Conservation (phyloP, 2,797 vertebrate species). For the Enteromius anoplus region DNA sequence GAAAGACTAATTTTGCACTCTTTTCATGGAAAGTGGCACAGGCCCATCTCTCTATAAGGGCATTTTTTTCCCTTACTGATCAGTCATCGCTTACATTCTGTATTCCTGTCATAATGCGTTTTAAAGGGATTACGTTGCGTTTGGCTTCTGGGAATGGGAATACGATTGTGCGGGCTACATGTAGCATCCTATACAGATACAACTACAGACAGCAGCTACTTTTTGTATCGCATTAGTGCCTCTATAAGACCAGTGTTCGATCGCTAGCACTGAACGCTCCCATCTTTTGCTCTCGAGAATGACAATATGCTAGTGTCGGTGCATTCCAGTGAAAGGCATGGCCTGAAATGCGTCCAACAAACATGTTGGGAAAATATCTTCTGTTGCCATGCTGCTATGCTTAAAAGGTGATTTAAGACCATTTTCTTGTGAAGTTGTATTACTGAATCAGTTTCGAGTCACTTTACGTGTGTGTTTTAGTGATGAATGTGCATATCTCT, state of each 20-base stretch:
- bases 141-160: slow-evolving; percentile 32
- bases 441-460: slow-evolving; percentile 21
- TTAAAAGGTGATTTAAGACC: slow-evolving; percentile 40
- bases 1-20: not conserved
- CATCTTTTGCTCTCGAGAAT: slow-evolving; percentile 15
- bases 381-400: slow-evolving; percentile 42
- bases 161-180: slow-evolving; percentile 28
- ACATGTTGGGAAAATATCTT: slow-evolving; percentile 20
- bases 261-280: slow-evolving; percentile 41
- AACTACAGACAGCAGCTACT: slow-evolving; percentile 47
- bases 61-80: not conserved
- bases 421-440: slow-evolving; percentile 36
- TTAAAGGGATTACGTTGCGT: slow-evolving; percentile 25
- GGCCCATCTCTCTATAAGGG: not conserved
- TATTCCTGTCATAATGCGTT: slow-evolving; percentile 15
- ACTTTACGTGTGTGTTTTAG: slow-evolving; percentile 28
- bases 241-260: slow-evolving; percentile 48
- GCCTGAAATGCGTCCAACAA: slow-evolving; percentile 15
- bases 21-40: slow-evolving; percentile 8
- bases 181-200: slow-evolving; percentile 47
- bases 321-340: slow-evolving; percentile 47
- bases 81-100: slow-evolving; percentile 22
- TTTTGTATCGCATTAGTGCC: slow-evolving; percentile 54
- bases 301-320: slow-evolving; percentile 17
- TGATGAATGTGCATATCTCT: slow-evolving; percentile 31